phyloP scores from a whole-genome alignment of 2,888 invertebrate species.

The Oscheius sp. region DNA sequence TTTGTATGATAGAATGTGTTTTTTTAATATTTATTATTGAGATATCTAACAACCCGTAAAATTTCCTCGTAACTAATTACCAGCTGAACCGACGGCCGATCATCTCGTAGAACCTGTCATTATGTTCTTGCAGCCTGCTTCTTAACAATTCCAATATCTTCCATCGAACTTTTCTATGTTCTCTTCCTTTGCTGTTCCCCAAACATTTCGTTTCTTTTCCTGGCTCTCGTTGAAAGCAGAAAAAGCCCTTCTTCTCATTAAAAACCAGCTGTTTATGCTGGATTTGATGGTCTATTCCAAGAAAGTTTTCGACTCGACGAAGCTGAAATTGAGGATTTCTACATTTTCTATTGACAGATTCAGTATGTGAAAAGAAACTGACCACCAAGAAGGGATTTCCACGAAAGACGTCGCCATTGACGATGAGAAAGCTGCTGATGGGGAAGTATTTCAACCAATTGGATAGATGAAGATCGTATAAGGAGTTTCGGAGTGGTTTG shows the following conservation, averaged over 20 bases:
- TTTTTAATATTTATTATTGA: no score
- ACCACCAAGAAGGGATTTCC: conserved; percentile 86
- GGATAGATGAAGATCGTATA: conserved; percentile 89
- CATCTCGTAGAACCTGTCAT: conserved; percentile 2
- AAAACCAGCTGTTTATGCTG: conserved; percentile 90
- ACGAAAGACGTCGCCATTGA: conserved; percentile 90
- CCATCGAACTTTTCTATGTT: conserved; percentile 3
- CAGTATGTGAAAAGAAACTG: background rate
- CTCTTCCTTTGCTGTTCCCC: conserved; percentile 58
- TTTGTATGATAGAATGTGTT: no score
- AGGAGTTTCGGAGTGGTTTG: conserved; percentile 76
- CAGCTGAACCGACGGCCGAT: conserved; percentile 12
- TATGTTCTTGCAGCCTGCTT: background rate
- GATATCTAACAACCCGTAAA: conserved; percentile 9
- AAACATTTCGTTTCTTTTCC: conserved; percentile 58
- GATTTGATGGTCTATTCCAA: conserved; percentile 80
- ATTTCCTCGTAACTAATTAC: conserved; percentile 1
- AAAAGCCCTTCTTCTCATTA: conserved; percentile 95
- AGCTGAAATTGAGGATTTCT: conserved; percentile 72
- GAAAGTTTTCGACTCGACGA: conserved; percentile 85
- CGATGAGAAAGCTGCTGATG: conserved; percentile 84
- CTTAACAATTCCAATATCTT: conserved; percentile 5
- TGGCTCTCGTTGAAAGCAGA: conserved; percentile 76
- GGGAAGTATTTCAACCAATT: conserved; percentile 92
- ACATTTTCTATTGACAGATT: no score